These are phyloP conservation scores for Todus mexicanus DNA, from an alignment of 2,797 vertebrate genomes.

Conservation along the genomic window DNA sequence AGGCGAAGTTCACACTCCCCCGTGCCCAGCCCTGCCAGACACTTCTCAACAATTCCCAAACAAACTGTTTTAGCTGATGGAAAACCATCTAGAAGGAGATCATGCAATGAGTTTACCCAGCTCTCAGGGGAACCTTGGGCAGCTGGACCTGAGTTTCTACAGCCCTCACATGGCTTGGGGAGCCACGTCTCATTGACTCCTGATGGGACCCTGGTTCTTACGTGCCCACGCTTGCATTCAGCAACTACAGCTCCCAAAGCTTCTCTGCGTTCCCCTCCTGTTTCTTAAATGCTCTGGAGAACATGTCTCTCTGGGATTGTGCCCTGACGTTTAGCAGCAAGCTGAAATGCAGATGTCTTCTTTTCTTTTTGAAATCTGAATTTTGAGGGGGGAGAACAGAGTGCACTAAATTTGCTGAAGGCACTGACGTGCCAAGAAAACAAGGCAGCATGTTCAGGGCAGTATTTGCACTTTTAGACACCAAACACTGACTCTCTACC, in stretches of 20 bases:
- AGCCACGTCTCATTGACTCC: neutral
- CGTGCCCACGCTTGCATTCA: rapidly evolving
- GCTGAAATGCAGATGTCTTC: neutral
- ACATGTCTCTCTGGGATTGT: neutral
- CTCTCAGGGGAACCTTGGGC: neutral
- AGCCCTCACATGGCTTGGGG: neutral
- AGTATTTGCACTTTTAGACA: too few relatives aligned
- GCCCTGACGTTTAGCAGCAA: neutral
- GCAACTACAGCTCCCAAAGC: neutral
- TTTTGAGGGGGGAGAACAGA: neutral
- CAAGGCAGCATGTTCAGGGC: neutral
- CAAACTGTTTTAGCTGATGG: neutral
- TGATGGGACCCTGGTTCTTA: neutral
- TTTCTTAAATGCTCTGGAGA: neutral
- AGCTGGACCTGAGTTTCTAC: neutral
- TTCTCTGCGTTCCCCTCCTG: neutral
- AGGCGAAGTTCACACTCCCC: neutral
- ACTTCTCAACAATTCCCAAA: neutral
- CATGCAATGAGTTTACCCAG: neutral
- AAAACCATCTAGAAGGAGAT: neutral
- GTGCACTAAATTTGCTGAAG: neutral
- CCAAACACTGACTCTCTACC: rapidly evolving
- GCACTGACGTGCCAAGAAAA: neutral
- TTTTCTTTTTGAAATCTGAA: neutral
- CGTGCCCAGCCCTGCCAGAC: neutral